These are phyloP conservation scores for Sebastes vulpes DNA, from an alignment of 2,797 vertebrate species.

Conservation along the genomic window DNA sequence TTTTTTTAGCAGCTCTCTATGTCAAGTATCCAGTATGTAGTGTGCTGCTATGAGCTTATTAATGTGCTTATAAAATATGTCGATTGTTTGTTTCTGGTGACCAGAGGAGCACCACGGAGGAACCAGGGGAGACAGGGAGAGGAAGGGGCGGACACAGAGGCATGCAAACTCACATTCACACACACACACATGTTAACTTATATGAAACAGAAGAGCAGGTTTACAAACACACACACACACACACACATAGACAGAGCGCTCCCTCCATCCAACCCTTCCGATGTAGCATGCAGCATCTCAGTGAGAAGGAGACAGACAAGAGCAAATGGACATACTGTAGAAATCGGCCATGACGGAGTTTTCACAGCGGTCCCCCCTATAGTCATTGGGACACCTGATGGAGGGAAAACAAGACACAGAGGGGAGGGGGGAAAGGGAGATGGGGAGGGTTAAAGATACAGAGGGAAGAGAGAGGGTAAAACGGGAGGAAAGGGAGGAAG, in stretches of 20 bases:
- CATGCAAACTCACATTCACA: slow-evolving; percentile 49
- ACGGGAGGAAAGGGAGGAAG: slow-evolving; percentile 48
- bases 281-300: slow-evolving; percentile 75
- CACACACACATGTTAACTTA: slow-evolving; percentile 16
- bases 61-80: neutral
- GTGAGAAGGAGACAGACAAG: slow-evolving; percentile 83
- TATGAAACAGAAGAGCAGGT: slow-evolving; percentile 25
- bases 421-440: slow-evolving; percentile 80
- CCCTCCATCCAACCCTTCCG: slow-evolving; percentile 53
- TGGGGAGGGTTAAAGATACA: slow-evolving; percentile 43
- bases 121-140: slow-evolving; percentile 63
- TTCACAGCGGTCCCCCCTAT: slow-evolving; percentile 99
- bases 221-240: slow-evolving; percentile 15
- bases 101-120: slow-evolving; percentile 59
- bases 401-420: slow-evolving; percentile 92
- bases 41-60: neutral
- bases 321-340: slow-evolving; percentile 98
- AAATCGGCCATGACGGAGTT: slow-evolving; percentile 99
- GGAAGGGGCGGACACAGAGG: slow-evolving; percentile 57
- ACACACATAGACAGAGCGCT: slow-evolving; percentile 20
- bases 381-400: slow-evolving; percentile 99
- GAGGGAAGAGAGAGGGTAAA: slow-evolving; percentile 45
- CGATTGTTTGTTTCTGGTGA: slow-evolving; percentile 27
- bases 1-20: neutral
- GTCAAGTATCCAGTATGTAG: slow-evolving; percentile 3